Evolutionary conservation across 1,140 invertebrate species (phyloP).

Genomic region (Scylla paramamosain): DNA sequence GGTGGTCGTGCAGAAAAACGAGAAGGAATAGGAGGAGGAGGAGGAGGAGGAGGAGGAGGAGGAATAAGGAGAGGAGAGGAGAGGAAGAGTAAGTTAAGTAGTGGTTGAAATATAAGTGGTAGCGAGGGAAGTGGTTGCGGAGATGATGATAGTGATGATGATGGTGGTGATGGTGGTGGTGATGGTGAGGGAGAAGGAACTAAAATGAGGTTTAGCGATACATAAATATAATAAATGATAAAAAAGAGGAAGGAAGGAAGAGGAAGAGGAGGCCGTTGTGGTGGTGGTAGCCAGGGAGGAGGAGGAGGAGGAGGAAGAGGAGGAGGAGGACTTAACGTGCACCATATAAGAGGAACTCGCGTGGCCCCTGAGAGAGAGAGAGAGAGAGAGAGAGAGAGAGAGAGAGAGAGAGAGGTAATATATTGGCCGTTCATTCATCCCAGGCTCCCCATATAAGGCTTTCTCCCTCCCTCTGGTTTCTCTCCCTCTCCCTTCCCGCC

Average conservation of each 20-base stretch:
- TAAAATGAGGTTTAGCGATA: no score
- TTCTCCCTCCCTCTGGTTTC: background rate
- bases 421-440: constrained; percentile 21
- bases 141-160: no score
- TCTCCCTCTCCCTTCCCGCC: background rate
- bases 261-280: no score
- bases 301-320: constrained; percentile 14
- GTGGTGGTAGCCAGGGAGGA: no score
- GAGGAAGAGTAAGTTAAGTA: background rate
- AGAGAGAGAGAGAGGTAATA: constrained; percentile 11
- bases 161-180: no score
- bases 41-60: background rate
- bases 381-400: constrained; percentile 20
- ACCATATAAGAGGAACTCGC: no score
- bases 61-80: background rate
- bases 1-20: background rate
- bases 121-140: no score
- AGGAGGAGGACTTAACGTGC: no score
- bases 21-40: background rate
- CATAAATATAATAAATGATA: no score
- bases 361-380: constrained; percentile 2
- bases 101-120: no score
- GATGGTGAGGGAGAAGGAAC: no score
- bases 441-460: background rate
- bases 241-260: background rate